Percentiles rank a stretch among this genome's conserved stretches.
phyloP scores from a whole-genome alignment of 2,113 vertebrate species.

The Podarcis muralis region DNA sequence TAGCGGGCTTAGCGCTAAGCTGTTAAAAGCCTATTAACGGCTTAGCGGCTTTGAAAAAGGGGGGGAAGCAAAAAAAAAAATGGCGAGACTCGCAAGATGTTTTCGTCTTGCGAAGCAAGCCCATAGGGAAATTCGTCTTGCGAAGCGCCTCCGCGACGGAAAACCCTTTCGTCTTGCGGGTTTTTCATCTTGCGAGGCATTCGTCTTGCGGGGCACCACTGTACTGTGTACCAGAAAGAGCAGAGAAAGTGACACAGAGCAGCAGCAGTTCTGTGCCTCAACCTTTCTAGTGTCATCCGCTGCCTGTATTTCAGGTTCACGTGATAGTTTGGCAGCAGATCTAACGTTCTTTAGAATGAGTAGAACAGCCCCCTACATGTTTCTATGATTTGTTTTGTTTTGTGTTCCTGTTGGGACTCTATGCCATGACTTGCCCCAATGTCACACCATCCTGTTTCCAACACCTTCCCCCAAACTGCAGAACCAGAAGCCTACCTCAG shows the following conservation, averaged over 20 bases:
- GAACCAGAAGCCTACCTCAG: conserved; percentile 97
- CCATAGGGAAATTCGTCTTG: no score
- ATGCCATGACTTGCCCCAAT: neutral
- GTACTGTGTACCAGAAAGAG: neutral
- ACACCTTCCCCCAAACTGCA: conserved; percentile 42
- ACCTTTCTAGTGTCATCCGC: neutral
- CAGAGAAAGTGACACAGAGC: neutral
- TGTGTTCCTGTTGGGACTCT: neutral
- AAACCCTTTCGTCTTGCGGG: no score
- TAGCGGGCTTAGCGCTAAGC: no score
- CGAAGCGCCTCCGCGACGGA: no score
- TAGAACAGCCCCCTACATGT: neutral
- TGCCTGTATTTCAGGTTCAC: neutral
- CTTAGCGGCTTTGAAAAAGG: no score
- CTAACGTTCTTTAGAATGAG: neutral
- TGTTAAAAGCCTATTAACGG: no score
- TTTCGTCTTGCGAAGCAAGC: no score
- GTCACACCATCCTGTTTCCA: neutral
- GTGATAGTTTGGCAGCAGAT: neutral
- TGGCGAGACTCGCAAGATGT: no score
- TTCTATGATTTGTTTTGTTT: neutral
- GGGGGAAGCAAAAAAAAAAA: no score
- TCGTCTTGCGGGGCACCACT: no score
- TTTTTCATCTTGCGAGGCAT: no score
- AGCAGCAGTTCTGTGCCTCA: neutral